These are phyloP conservation scores for Chrysochloris asiatica DNA, from an alignment of 2,113 vertebrate genomes.

Conservation along the genomic window DNA sequence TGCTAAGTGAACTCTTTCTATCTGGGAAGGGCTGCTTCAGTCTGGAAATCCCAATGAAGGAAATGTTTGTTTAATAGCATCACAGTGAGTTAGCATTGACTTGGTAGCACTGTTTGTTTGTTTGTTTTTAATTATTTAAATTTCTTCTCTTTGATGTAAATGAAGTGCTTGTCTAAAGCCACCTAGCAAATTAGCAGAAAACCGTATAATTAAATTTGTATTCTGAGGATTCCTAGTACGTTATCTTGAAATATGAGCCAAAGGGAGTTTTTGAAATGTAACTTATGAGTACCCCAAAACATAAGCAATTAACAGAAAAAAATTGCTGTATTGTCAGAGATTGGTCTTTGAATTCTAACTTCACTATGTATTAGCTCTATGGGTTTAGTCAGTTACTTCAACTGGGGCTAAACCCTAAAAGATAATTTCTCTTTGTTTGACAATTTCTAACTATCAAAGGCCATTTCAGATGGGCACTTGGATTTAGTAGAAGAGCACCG, in stretches of 20 bases:
- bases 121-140: too few relatives aligned
- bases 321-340: background rate
- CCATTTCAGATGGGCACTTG: background rate
- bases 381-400: too few relatives aligned
- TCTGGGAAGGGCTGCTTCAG: too few relatives aligned
- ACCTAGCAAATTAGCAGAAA: background rate
- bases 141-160: slow-evolving; percentile 34
- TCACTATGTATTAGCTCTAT: too few relatives aligned
- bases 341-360: too few relatives aligned
- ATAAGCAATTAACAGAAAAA: background rate
- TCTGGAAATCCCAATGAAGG: too few relatives aligned
- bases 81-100: too few relatives aligned
- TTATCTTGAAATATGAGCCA: background rate
- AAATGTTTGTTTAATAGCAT: too few relatives aligned
- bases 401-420: background rate
- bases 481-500: background rate
- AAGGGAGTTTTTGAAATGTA: background rate
- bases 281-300: background rate
- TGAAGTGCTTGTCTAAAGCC: background rate
- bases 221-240: background rate
- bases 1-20: too few relatives aligned
- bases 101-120: too few relatives aligned
- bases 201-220: background rate
- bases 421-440: background rate
- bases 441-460: background rate